A percentile compares a stretch with the other conserved stretches of the same genome.
phyloP scores from a whole-genome alignment of 2,888 invertebrate genomes.

The Eurytoma adleriae region DNA sequence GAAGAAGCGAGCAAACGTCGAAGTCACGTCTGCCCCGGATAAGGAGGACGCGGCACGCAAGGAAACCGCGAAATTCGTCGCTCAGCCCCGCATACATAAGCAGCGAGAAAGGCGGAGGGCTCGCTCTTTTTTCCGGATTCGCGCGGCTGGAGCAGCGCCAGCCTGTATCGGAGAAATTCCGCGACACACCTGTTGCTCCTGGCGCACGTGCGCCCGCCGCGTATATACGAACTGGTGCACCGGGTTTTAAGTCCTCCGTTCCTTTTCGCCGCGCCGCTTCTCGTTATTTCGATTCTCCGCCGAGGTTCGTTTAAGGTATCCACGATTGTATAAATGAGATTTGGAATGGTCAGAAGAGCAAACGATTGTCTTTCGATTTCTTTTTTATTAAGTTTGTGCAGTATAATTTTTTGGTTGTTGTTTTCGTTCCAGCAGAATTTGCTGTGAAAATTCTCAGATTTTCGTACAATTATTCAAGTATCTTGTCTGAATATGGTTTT shows the following conservation, averaged over 20 bases:
- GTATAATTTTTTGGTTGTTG: too few species aligned
- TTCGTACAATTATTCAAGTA: background rate
- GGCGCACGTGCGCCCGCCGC: background rate
- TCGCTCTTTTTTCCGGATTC: too few species aligned
- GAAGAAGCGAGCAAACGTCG: too few species aligned
- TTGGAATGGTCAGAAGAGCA: background rate
- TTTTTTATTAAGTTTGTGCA: background rate
- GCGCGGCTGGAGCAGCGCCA: slow-evolving; percentile 7
- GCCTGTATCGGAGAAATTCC: slow-evolving; percentile 23
- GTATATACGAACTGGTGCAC: slow-evolving; percentile 45
- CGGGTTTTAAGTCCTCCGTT: slow-evolving; percentile 30
- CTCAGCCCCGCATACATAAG: slow-evolving; percentile 13
- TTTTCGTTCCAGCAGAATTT: too few species aligned
- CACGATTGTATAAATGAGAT: background rate
- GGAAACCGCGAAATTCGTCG: background rate
- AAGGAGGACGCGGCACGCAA: too few species aligned
- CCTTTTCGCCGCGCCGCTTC: slow-evolving; percentile 1
- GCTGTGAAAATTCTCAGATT: too few species aligned
- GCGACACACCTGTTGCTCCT: slow-evolving; percentile 27
- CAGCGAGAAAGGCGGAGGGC: background rate
- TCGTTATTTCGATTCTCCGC: background rate
- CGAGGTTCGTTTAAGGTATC: background rate
- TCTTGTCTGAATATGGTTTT: too few species aligned
- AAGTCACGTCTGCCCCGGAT: too few species aligned
- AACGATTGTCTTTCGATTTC: background rate